Evolutionary conservation across 2,888 invertebrate species (phyloP), one percentile per base, ranked within the genome.

Genomic region (Trichopoda pennipes): DNA sequence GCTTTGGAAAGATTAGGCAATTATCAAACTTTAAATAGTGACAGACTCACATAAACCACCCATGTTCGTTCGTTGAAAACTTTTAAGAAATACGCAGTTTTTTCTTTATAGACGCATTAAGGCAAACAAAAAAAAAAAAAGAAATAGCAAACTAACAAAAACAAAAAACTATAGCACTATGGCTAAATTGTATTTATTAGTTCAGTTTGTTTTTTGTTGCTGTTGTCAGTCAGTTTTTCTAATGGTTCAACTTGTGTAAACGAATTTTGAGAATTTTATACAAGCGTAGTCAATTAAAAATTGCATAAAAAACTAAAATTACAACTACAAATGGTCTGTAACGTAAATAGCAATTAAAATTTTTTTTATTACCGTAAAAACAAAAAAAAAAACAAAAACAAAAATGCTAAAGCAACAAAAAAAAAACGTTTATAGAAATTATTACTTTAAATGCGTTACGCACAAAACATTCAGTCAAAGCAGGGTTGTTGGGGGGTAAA

Each of bases 311-410:
- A 69, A 49, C 66, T 49, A 19, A 76, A 82, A 79, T 79, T 79
- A 76, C 79, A 75, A 79, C 72, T 79, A 79, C 75, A 79, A 82
- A 82, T 82, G 79, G 82, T 63, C 82, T 76, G 72, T 82, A 82
- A 82, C 82, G 79, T 82, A 82, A 82, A 82, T 82, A 82, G 82
- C 82, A 82, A 82, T 82, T 82, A 82, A 82, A 82, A 76, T 82
- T 79, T 72, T 82, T 82, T 82, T 82, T 79, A 79, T 82, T 82
- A 72, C 68, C 63, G 56, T 61, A 49, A 75, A 82, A 73, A 12
- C 10, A 38, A 47, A 68, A n/a, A n/a, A n/a, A n/a, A 75, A 61
- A 69, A 70, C 42, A 63, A n/a, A n/a, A 19, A 17, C 6, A 51
- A 60, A 42, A 19, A 47, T 38, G 38, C 38, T 7, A 38, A 3